Conservation (phyloP, 2,797 vertebrate genomes). For the Gymnoscopelus microlampas region DNA sequence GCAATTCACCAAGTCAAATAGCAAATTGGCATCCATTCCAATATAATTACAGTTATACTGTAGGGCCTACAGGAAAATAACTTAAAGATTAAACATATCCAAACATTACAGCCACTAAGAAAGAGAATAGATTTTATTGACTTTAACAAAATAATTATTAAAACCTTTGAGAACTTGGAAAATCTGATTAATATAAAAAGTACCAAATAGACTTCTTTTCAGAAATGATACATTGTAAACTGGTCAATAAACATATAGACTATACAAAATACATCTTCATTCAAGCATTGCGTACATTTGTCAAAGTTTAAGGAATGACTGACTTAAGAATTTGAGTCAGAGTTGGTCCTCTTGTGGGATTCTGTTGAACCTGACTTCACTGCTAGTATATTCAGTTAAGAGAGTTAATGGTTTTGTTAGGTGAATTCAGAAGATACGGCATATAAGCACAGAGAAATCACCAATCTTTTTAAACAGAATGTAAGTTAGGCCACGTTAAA, state of each 20-base stretch:
- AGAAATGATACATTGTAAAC: slow-evolving; percentile 69
- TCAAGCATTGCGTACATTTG: slow-evolving; percentile 45
- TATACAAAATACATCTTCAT: slow-evolving; percentile 65
- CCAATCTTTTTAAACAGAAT: slow-evolving; percentile 1
- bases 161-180: not conserved
- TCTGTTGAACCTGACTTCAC: slow-evolving; percentile 11
- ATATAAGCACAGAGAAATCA: slow-evolving; percentile 17
- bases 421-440: slow-evolving; percentile 16
- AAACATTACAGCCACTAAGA: not conserved
- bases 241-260: slow-evolving; percentile 61
- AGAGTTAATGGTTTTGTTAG: not conserved
- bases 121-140: not conserved
- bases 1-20: not conserved
- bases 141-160: not conserved
- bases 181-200: slow-evolving; percentile 47
- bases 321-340: slow-evolving; percentile 30
- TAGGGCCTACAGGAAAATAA: not conserved
- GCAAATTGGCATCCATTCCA: not conserved
- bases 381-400: not conserved
- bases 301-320: slow-evolving; percentile 64
- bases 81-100: not conserved
- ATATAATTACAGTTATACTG: slow-evolving; percentile 3
- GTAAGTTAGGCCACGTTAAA: slow-evolving; percentile 22
- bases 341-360: slow-evolving; percentile 43
- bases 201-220: slow-evolving; percentile 67